phyloP scores from a whole-genome alignment of 2,888 invertebrate genomes.

The Lutraria lutraria region DNA sequence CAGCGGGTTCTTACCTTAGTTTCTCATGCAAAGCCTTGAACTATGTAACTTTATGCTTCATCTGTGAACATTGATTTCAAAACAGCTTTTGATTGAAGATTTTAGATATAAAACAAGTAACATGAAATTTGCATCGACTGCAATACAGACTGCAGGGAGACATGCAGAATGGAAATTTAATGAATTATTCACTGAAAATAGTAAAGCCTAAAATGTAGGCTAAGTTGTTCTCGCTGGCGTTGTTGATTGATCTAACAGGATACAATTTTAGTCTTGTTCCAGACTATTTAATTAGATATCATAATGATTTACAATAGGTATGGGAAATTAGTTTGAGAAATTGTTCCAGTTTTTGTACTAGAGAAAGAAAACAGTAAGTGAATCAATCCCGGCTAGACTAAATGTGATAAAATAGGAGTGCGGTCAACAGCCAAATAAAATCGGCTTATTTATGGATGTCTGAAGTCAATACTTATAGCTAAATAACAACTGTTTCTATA shows the following conservation, averaged over 20 bases:
- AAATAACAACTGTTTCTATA: constrained; percentile 50
- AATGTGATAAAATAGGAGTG: constrained; percentile 26
- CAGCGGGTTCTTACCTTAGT: neutral
- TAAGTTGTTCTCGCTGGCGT: constrained; percentile 17
- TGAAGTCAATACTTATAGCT: constrained; percentile 40
- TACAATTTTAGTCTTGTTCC: constrained; percentile 25
- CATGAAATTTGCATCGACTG: neutral
- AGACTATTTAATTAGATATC: constrained; percentile 49
- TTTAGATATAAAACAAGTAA: constrained; percentile 2
- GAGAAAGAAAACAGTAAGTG: constrained; percentile 6
- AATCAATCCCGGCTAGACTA: constrained; percentile 31
- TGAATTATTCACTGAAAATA: constrained; percentile 23
- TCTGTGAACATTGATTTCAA: constrained; percentile 7
- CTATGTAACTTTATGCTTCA: neutral
- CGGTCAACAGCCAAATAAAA: constrained; percentile 38
- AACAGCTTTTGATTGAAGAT: constrained; percentile 12
- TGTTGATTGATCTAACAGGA: constrained; percentile 37
- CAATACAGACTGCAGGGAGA: neutral
- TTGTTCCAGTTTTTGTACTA: constrained; percentile 27
- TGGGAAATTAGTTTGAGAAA: constrained; percentile 48
- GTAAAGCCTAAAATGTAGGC: constrained; percentile 14
- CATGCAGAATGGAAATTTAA: constrained; percentile 7
- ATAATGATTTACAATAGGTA: constrained; percentile 43
- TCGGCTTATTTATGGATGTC: constrained; percentile 43
- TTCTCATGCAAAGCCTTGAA: neutral